Conservation (phyloP, 1,140 invertebrate genomes). For the Chelonus insularis region DNA sequence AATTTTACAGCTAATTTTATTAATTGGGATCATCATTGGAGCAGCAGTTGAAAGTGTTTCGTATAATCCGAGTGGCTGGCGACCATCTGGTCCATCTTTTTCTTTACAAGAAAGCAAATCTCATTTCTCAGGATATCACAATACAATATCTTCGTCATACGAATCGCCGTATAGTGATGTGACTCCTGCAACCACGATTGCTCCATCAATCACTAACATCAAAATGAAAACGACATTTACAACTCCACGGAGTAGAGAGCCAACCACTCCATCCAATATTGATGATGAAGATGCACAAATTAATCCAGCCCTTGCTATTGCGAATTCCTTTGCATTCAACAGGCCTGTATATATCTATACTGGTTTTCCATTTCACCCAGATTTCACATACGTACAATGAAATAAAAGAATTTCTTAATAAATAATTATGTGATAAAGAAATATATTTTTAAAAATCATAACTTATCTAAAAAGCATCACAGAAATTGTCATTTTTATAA, state of each 20-base stretch:
- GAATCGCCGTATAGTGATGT: conserved; percentile 33
- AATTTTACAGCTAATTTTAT: neutral
- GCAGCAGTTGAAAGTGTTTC: neutral
- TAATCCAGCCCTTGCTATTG: conserved; percentile 50
- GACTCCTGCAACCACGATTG: conserved; percentile 24
- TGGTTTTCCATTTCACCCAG: conserved; percentile 40
- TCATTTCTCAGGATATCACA: conserved; percentile 38
- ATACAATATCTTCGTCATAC: conserved; percentile 33
- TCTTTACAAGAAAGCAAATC: conserved; percentile 34
- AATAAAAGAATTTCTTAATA: conserved; percentile 27
- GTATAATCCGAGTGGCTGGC: conserved; percentile 28
- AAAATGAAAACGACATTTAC: conserved; percentile 36
- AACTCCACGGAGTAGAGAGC: conserved; percentile 42
- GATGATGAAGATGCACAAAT: conserved; percentile 43
- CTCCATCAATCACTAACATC: conserved; percentile 8
- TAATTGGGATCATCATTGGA: conserved; percentile 1
- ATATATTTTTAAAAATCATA: too few relatives aligned
- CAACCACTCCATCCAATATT: conserved; percentile 38
- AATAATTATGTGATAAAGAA: neutral
- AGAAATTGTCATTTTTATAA: too few relatives aligned
- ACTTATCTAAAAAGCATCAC: too few relatives aligned
- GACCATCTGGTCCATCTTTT: conserved; percentile 17
- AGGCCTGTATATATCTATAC: conserved; percentile 53
- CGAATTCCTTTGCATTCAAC: conserved; percentile 56
- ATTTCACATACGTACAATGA: conserved; percentile 36